phyloP scores from a whole-genome alignment of 2,797 vertebrate genomes.

The Tinamus major region DNA sequence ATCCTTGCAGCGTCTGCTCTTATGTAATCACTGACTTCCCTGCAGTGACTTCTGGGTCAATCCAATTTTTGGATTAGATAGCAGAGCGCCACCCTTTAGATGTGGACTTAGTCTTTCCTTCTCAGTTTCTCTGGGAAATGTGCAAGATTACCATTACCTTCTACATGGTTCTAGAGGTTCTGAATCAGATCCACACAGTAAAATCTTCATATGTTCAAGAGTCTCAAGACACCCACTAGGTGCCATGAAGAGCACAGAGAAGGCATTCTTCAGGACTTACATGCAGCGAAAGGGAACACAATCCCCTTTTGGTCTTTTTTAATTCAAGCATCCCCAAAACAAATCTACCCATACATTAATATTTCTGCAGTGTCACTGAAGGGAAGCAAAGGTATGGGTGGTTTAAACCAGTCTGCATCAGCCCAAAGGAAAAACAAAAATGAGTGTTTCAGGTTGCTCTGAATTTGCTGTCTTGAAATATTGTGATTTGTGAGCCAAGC shows the following conservation, averaged over 20 bases:
- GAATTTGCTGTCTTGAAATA: slow-evolving; percentile 55
- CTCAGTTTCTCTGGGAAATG: background rate
- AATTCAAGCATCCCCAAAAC: background rate
- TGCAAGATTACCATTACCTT: background rate
- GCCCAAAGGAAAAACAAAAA: slow-evolving; percentile 22
- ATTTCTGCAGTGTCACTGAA: slow-evolving; percentile 37
- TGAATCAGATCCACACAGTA: background rate
- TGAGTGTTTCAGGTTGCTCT: slow-evolving; percentile 7
- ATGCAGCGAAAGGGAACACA: background rate
- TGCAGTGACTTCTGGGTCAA: background rate
- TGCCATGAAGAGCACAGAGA: background rate
- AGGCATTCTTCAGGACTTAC: background rate
- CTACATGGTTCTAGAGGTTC: background rate
- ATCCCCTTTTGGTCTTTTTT: background rate
- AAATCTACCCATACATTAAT: slow-evolving; percentile 15
- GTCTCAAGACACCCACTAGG: background rate
- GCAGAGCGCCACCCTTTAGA: background rate
- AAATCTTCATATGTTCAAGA: background rate
- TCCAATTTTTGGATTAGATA: background rate
- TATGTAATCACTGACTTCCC: background rate
- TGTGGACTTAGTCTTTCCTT: background rate
- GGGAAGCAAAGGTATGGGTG: slow-evolving; percentile 6
- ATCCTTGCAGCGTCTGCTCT: background rate
- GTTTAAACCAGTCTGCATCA: background rate
- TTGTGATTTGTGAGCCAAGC: slow-evolving; percentile 45